Percentiles rank a stretch among this genome's conserved stretches.
phyloP scores from a whole-genome alignment of 2,888 invertebrate genomes.

The Standfussiana lucernea region DNA sequence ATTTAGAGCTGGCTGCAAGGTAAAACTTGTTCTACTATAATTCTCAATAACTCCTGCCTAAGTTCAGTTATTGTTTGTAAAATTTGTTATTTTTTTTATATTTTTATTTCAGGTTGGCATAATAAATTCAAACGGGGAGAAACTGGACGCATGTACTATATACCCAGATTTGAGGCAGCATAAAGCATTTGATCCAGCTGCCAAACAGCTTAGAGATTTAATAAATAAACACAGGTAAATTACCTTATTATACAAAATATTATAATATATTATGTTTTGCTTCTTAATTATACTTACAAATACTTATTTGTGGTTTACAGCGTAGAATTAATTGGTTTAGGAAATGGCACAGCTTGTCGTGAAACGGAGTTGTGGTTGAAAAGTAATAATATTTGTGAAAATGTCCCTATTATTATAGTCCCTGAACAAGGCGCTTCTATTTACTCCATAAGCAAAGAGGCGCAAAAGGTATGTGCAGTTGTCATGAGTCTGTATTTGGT shows the following conservation, averaged over 20 bases:
- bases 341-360: constrained; percentile 97
- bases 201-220: constrained; percentile 87
- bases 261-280: not conserved
- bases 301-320: constrained; percentile 84
- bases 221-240: constrained; percentile 90
- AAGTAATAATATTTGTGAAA: constrained; percentile 84
- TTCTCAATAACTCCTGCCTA: not conserved
- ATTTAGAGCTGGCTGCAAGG: constrained; percentile 96
- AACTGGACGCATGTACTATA: constrained; percentile 93
- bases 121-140: constrained; percentile 93
- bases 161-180: constrained; percentile 91
- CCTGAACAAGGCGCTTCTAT: constrained; percentile 98
- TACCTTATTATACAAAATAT: not conserved
- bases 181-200: constrained; percentile 83
- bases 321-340: constrained; percentile 95
- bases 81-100: too few relatives aligned
- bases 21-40: constrained; percentile 70
- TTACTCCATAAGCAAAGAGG: constrained; percentile 96
- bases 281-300: not conserved
- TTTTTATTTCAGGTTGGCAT: constrained; percentile 91
- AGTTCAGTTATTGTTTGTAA: not conserved
- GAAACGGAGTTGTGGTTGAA: constrained; percentile 95
- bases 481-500: not conserved
- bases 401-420: constrained; percentile 94
- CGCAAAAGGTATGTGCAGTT: constrained; percentile 90